Conservation (phyloP, 2,113 vertebrate genomes). For the Callithrix jacchus region DNA sequence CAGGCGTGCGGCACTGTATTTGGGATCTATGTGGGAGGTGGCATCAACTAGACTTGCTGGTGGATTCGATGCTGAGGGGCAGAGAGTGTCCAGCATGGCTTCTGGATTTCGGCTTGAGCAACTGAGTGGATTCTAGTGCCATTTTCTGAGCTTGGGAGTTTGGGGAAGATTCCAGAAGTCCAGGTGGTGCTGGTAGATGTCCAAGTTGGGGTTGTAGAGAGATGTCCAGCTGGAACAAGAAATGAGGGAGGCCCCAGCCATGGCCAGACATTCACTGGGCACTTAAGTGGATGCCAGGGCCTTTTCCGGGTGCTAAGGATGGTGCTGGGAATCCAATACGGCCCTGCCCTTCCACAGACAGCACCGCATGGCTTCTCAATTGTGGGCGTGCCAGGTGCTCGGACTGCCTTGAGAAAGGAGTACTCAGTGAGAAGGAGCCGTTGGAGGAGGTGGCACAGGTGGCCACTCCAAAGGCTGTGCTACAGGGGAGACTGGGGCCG, state of each 20-base stretch:
- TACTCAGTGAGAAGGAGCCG: not conserved
- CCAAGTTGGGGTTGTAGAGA: not conserved
- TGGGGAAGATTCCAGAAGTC: not conserved
- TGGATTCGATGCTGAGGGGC: not conserved
- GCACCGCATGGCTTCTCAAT: fast-evolving
- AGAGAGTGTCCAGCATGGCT: too few species aligned
- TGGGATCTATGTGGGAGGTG: not conserved
- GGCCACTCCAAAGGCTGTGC: not conserved
- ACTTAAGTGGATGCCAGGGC: fast-evolving
- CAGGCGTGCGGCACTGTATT: fast-evolving
- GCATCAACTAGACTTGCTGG: not conserved
- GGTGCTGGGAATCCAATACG: fast-evolving
- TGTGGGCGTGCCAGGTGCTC: fast-evolving
- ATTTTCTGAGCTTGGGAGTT: not conserved
- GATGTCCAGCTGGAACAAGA: not conserved
- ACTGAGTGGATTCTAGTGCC: too few species aligned
- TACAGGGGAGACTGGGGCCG: too few species aligned
- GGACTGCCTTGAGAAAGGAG: not conserved
- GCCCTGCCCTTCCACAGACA: not conserved
- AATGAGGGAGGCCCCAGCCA: fast-evolving
- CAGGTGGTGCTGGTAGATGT: fast-evolving
- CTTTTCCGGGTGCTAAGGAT: not conserved
- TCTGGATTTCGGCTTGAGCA: not conserved
- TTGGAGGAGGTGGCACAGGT: not conserved
- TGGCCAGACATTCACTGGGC: fast-evolving